phyloP scores from a whole-genome alignment of 1,140 invertebrate species.

The Pectinophora gossypiella region DNA sequence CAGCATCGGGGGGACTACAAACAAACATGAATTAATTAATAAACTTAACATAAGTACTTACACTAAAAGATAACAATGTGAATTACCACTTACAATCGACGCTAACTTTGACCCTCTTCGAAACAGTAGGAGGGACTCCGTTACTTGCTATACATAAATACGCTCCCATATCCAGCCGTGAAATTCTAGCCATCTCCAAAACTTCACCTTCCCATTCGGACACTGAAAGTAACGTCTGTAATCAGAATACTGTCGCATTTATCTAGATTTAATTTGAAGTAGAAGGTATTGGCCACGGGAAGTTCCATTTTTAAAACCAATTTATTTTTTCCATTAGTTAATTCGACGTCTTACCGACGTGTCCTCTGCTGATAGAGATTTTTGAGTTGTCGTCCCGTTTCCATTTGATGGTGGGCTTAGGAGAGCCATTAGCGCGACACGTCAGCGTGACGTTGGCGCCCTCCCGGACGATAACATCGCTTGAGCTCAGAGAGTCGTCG shows the following conservation, averaged over 20 bases:
- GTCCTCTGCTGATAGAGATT: conserved; percentile 89
- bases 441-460: conserved; percentile 90
- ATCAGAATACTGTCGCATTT: too few relatives aligned
- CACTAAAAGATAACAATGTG: too few relatives aligned
- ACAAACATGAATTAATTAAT: conserved; percentile 5
- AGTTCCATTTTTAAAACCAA: not conserved
- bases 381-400: conserved; percentile 90
- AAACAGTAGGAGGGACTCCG: conserved; percentile 86
- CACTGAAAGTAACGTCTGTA: too few relatives aligned
- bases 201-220: conserved; percentile 89
- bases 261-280: too few relatives aligned
- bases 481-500: conserved; percentile 91
- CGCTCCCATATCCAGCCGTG: conserved; percentile 91
- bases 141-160: conserved; percentile 92
- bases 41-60: too few relatives aligned
- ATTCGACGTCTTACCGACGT: conserved; percentile 78
- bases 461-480: conserved; percentile 93
- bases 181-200: conserved; percentile 89
- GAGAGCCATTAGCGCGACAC: conserved; percentile 93
- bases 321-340: not conserved
- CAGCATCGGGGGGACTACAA: conserved; percentile 91
- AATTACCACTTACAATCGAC: conserved; percentile 90
- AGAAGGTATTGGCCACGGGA: too few relatives aligned
- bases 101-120: conserved; percentile 94
- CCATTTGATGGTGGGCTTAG: conserved; percentile 92